Evolutionary conservation across 2,113 vertebrate species (phyloP), one percentile per base, ranked within the genome.

Genomic region (Lagopus muta): DNA sequence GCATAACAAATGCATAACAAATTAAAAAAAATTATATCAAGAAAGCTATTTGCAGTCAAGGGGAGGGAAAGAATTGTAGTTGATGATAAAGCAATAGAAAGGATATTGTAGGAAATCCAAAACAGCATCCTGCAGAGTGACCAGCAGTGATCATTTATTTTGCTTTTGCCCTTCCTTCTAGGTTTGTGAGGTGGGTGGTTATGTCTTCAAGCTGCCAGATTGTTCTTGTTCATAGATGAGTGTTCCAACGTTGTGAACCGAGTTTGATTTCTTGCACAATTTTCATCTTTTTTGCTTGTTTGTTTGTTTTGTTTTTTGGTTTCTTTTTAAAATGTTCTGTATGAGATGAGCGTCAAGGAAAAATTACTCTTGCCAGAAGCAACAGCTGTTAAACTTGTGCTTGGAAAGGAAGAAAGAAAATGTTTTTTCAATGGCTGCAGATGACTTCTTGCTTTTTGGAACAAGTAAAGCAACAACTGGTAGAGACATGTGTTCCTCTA

Each of bases 401-500:
- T 71, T 79, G 61, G 86, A 88, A 58, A 88, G 34, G 38, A 92
- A 80, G 61, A 93, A 95, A 47, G 36, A 81, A 81, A 90, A 66
- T 80, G 60, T 74, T 90, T 84, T 90, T 84, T 52, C 5, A 2
- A 38, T 80, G 82, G 34, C 69, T 91, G 86, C 65, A 83, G 91
- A 71, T 27, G 67, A 64, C 60, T 67, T 79, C 24, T 17, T 82
- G 67, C 55, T 77, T 84, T 95, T 62, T 91, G 73, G 42, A 32
- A 71, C 66, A 40, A 79, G 22, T 62, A 38, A 71, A 74, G 57
- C 42, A 93, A 62, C 94, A 92, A 91, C 85, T 96, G 94, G 60
- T 88, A 75, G 40, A 85, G 34, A 74, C 89, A 80, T 5, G 1
- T 94, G 71, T 76, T 91, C 17, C 12, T 85, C 67, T 88, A 48